Conservation (phyloP, 2,888 invertebrate genomes). For the Mesochorus sp. region DNA sequence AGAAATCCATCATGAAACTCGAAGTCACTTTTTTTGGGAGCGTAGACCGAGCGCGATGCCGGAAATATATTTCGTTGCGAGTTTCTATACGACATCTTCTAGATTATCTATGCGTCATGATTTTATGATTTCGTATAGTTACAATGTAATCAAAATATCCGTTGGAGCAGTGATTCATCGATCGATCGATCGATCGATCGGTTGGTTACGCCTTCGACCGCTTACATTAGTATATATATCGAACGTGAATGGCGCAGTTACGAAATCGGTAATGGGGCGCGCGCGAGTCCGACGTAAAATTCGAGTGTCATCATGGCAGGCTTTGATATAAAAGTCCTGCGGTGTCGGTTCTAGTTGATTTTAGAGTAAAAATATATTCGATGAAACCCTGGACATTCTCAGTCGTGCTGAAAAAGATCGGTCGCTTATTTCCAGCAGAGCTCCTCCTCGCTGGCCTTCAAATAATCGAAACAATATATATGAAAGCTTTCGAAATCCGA, state of each 20-base stretch:
- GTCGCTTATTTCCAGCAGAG: too few species aligned
- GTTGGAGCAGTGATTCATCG: background rate
- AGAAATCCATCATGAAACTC: conserved; percentile 37
- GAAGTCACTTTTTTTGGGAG: conserved; percentile 2
- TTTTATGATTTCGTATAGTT: background rate
- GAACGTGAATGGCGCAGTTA: background rate
- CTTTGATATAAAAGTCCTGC: too few species aligned
- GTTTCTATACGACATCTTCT: background rate
- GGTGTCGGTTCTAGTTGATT: too few species aligned
- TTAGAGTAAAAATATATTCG: too few species aligned
- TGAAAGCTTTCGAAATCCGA: too few species aligned
- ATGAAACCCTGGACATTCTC: too few species aligned
- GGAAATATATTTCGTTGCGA: background rate
- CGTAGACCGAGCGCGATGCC: background rate
- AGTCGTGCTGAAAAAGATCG: too few species aligned
- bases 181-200: background rate
- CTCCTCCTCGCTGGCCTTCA: too few species aligned
- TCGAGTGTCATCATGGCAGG: too few species aligned
- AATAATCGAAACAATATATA: too few species aligned
- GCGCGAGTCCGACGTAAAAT: too few species aligned
- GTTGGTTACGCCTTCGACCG: background rate
- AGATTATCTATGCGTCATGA: background rate
- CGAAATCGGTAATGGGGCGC: background rate
- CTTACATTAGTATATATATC: background rate
- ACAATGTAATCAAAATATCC: background rate